Evolutionary conservation across 2,797 vertebrate species (phyloP), one percentile per base, ranked within the genome.

Genomic region (Odontamblyopus lacepedii): DNA sequence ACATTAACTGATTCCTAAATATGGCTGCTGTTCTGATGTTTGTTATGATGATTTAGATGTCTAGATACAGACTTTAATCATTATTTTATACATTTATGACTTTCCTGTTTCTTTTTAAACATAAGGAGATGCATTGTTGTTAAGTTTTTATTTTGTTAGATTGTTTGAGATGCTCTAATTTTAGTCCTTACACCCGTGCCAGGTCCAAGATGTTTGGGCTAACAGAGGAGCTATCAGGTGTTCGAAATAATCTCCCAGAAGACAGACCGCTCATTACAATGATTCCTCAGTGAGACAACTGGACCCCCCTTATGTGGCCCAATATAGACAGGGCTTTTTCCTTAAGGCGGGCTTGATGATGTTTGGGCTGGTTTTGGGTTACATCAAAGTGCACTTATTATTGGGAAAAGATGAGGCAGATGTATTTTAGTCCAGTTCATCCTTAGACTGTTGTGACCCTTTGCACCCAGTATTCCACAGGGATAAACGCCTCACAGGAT

Each of bases 251-350:
- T 90, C 81, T 27, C 76, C 79, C 76, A 83, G 80, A 78, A 69
- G 81, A 89, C 68, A 82, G 83, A 70, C 38, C 72, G 75, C 77
- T 77, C 78, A 82, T 77, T 55, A 83, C 74, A 77, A 41, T 50
- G 66, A 74, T 50, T 73, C 63, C 73, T 61, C 63, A 30, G 74
- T 71, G 63, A 62, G 80, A 78, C 82, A 89, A 82, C 80, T 85
- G 82, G 72, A 72, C 63, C 81, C 50, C 30, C 51, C 75, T 82
- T 73, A 70, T 73, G 66, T 35, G 70, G 72, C 83, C 75, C 77
- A 75, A 93, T 91, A 88, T 92, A 92, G 92, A 78, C 68, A 4
- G 0, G 16, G 69, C 67, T 61, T 77, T 85, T 83, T 81, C 67
- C 67, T 72, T n/a, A 1, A 67, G 62, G 60, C 69, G 5, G 48